These are phyloP conservation scores for Poecilia latipinna DNA, from an alignment of 2,113 vertebrate genomes.

Conservation along the genomic window DNA sequence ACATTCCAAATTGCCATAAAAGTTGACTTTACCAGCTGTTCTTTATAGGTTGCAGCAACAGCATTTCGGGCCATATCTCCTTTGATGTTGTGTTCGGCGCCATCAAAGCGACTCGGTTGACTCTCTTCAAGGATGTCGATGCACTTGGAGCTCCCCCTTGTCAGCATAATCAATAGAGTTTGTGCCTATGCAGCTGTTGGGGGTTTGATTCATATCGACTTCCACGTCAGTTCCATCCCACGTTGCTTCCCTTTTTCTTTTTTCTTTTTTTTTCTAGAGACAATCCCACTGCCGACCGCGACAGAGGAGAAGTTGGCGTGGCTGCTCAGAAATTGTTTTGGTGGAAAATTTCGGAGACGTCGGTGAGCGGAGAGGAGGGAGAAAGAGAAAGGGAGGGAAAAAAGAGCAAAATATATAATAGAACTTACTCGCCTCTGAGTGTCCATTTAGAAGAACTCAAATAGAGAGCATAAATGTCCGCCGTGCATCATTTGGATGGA, in stretches of 20 bases:
- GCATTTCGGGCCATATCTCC: conserved; percentile 32
- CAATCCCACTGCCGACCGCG: conserved; percentile 38
- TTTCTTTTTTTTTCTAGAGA: conserved; percentile 9
- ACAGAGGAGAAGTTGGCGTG: conserved; percentile 33
- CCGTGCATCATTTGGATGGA: conserved; percentile 69
- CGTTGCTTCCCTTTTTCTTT: conserved; percentile 4
- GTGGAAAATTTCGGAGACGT: conserved; percentile 19
- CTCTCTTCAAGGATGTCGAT: conserved; percentile 54
- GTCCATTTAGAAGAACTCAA: conserved; percentile 65
- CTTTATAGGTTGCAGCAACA: not conserved
- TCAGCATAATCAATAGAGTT: conserved; percentile 59
- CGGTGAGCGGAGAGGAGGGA: conserved; percentile 58
- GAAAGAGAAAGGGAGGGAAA: conserved; percentile 39
- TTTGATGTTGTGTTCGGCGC: conserved; percentile 15
- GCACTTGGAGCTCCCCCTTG: conserved; percentile 33
- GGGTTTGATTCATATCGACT: conserved; percentile 59
- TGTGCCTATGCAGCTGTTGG: conserved; percentile 63
- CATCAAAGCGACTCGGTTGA: conserved; percentile 36
- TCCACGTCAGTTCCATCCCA: conserved; percentile 38
- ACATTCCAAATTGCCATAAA: not conserved
- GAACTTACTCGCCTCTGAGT: conserved; percentile 60
- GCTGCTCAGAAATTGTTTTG: conserved; percentile 48
- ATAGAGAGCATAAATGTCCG: conserved; percentile 67
- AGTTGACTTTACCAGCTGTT: not conserved
- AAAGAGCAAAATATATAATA: conserved; percentile 65